Conservation (phyloP, 2,888 invertebrate genomes). For the Habroteleia sp. region DNA sequence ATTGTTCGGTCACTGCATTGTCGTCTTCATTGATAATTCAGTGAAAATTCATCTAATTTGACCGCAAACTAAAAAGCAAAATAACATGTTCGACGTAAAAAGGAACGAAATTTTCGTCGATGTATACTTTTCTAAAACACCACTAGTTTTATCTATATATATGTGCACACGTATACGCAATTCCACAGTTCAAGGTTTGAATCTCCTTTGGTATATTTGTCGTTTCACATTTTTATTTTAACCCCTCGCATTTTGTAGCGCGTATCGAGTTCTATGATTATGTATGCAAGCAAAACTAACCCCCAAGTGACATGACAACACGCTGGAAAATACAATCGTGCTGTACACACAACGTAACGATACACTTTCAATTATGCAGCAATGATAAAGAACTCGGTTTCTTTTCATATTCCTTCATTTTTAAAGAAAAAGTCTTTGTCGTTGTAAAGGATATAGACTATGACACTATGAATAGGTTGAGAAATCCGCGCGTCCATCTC, state of each 20-base stretch:
- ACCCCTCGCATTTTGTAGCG: constrained; percentile 28
- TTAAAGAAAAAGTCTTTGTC: background rate
- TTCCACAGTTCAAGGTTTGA: constrained; percentile 7
- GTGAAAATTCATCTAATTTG: background rate
- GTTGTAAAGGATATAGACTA: too few species aligned
- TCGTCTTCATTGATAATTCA: constrained; percentile 14
- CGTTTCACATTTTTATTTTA: constrained; percentile 13
- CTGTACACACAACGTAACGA: constrained; percentile 40
- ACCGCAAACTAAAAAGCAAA: constrained; percentile 16
- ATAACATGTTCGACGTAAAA: background rate
- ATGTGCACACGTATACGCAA: background rate
- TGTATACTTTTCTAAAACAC: constrained; percentile 17
- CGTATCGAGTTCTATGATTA: too few species aligned
- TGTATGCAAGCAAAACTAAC: too few species aligned
- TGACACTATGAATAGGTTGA: too few species aligned
- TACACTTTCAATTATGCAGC: constrained; percentile 41
- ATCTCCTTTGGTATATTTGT: background rate
- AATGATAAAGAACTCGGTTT: too few species aligned
- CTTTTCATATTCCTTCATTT: too few species aligned
- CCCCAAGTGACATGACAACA: constrained; percentile 39
- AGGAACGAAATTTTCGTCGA: too few species aligned
- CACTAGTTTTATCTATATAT: background rate
- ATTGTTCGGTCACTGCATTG: constrained; percentile 13
- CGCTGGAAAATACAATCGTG: constrained; percentile 30
- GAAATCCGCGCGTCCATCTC: too few species aligned